Base-by-base conservation (phyloP, 2,797 vertebrate species). In the Channallabes apus region DNA sequence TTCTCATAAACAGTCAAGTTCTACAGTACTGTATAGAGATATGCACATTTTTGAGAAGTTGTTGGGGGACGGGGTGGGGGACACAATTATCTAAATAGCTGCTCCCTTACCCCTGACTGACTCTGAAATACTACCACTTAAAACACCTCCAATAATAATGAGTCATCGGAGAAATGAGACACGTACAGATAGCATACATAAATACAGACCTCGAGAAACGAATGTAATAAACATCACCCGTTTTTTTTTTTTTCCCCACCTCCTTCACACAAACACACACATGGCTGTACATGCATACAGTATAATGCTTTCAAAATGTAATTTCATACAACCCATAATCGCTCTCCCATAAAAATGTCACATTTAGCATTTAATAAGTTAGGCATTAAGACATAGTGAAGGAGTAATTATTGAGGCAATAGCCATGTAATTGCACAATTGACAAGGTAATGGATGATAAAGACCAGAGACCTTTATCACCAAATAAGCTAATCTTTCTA, bases 81-180 rank as follows among this genome's bases (percentile, higher is more conserved):
- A 41, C 89, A 88, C 93, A 92, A 93, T 93, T 92, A 93, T 91
- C 90, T 92, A 90, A 94, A 93, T 92, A 91, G 84, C 88, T 82
- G 18, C 58, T 82, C 56, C 32, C 46, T 61, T 24, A 29, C 59
- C 54, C 35, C 80, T 91, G 84, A 88, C 80, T 61, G 8, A 29
- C 32, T 83, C 77, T 85, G 77, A 83, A 77, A 83, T 69, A 58
- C 64, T 87, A 41, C 71, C 59, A 78, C 27, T n/a, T 51, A 64
- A 41, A 80, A 68, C 46, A 85, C 58, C 62, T 69, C 67, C 51
- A 82, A 71, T 84, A 62, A 51, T 71, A 82, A 68, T 75, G 24
- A 81, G 32, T 76, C 68, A 41, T 83, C 61, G 46, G 15, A 81
- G 62, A 61, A 24, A 56, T 64, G 80, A 76, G 24, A 22, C 51